Evolutionary conservation across 2,113 vertebrate species (phyloP).

Genomic region (Sphaerodactylus townsendi): DNA sequence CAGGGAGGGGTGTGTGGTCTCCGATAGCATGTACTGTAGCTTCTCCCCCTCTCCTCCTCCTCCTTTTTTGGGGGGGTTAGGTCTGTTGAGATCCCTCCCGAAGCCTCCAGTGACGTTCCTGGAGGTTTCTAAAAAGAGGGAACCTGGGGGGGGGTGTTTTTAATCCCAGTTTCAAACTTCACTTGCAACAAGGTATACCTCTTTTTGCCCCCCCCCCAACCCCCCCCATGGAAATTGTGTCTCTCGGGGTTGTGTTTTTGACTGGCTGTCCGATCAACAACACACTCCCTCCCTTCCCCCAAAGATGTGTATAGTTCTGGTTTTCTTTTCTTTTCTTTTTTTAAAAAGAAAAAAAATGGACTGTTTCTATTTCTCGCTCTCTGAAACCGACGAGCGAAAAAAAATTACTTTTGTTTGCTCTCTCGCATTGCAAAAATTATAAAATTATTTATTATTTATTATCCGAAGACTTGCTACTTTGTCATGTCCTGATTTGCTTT

Average conservation of each 20-base stretch:
- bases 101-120: conserved; percentile 66
- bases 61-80: conserved; percentile 26
- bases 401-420: conserved; percentile 77
- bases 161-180: conserved; percentile 80
- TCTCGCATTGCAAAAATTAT: conserved; percentile 92
- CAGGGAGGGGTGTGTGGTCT: conserved; percentile 77
- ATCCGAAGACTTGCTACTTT: conserved; percentile 96
- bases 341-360: conserved; percentile 66
- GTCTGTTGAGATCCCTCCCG: conserved; percentile 72
- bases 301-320: conserved; percentile 97
- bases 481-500: conserved; percentile 8
- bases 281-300: conserved; percentile 79
- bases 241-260: conserved; percentile 93
- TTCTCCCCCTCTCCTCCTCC: neutral
- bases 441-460: conserved; percentile 99
- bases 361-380: conserved; percentile 42
- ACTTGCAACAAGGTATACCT: conserved; percentile 98
- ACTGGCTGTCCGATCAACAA: conserved; percentile 87
- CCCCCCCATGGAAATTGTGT: conserved; percentile 78
- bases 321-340: conserved; percentile 52
- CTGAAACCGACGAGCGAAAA: conserved; percentile 62
- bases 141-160: conserved; percentile 61
- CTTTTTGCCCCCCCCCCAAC: conserved; percentile 85
- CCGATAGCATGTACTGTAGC: conserved; percentile 77
- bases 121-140: neutral